phyloP scores from a whole-genome alignment of 2,888 invertebrate species.

The Glyphotaelius pellucidus region DNA sequence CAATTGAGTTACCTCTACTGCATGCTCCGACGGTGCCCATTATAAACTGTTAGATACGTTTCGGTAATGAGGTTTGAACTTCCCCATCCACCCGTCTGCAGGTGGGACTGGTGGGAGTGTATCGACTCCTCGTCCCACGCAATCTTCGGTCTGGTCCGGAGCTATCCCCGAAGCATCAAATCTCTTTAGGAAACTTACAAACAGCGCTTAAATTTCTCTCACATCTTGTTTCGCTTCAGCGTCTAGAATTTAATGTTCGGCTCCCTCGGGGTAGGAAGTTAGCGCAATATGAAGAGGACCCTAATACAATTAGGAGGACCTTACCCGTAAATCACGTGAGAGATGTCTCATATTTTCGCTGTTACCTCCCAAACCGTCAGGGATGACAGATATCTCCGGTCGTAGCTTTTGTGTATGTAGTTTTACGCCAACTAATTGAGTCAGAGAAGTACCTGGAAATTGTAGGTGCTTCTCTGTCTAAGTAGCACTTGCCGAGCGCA shows the following conservation, averaged over 20 bases:
- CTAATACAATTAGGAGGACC: conserved; percentile 42
- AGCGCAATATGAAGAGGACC: conserved; percentile 31
- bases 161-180: conserved; percentile 2
- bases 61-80: conserved; percentile 15
- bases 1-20: conserved; percentile 10
- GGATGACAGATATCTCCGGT: conserved; percentile 8
- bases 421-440: neutral
- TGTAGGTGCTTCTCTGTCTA: neutral
- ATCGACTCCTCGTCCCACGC: conserved; percentile 22
- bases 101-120: neutral
- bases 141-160: neutral
- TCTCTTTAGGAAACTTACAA: conserved; percentile 33
- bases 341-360: neutral
- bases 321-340: conserved; percentile 28
- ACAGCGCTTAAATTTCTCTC: conserved; percentile 31
- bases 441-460: neutral
- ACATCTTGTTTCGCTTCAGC: conserved; percentile 24
- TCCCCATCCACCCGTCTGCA: neutral
- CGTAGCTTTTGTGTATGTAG: neutral
- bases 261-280: conserved; percentile 8
- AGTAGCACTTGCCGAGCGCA: neutral
- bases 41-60: conserved; percentile 13
- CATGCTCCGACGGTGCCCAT: neutral
- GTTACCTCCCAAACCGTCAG: neutral
- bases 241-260: conserved; percentile 24